A percentile compares a stretch with the other conserved stretches of the same genome.
Conservation (phyloP, 2,888 invertebrate species). For the Tipula unca region DNA sequence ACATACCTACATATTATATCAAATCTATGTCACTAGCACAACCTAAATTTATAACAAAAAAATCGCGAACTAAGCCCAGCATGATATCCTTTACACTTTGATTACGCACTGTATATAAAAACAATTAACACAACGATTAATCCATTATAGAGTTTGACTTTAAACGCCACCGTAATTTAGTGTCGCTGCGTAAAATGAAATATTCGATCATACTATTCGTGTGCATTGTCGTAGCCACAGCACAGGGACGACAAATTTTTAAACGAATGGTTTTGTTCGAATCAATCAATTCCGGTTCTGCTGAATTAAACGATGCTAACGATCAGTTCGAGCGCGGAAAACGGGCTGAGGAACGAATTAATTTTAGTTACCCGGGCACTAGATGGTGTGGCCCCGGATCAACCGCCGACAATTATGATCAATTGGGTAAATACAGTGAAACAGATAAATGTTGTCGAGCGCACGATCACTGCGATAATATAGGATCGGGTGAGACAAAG, state of each 20-base stretch:
- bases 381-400: constrained; percentile 71
- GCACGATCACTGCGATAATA: constrained; percentile 51
- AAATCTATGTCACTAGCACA: neutral
- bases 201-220: neutral
- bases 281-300: neutral
- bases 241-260: neutral
- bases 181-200: neutral
- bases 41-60: neutral
- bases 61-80: neutral
- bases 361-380: constrained; percentile 50
- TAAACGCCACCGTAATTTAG: neutral
- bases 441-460: constrained; percentile 75
- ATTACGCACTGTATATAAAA: neutral
- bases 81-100: neutral
- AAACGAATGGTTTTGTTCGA: neutral
- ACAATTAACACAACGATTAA: neutral
- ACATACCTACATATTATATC: neutral
- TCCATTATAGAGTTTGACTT: neutral
- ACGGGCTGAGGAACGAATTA: constrained; percentile 21
- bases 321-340: constrained; percentile 19
- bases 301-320: neutral
- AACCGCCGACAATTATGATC: constrained; percentile 63
- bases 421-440: constrained; percentile 65
- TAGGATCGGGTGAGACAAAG: constrained; percentile 30
- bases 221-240: neutral